These are phyloP conservation scores for Poeciliopsis presidionis DNA, from an alignment of 2,797 vertebrate genomes.

Conservation along the genomic window DNA sequence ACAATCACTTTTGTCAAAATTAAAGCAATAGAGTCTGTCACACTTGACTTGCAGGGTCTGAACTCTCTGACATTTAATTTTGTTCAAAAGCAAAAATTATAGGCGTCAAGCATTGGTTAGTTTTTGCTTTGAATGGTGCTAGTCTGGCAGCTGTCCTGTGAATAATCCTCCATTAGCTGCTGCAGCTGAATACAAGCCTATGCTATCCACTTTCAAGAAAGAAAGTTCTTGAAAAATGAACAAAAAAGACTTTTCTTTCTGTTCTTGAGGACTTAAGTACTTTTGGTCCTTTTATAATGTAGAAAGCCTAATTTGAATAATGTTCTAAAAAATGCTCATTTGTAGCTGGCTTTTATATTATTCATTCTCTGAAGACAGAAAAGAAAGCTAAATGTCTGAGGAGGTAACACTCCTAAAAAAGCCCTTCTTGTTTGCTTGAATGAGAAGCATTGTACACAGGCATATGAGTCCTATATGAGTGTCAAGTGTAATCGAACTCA, in stretches of 20 bases:
- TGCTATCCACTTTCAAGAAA: conserved; percentile 26
- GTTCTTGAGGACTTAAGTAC: conserved; percentile 27
- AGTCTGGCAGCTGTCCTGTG: conserved; percentile 18
- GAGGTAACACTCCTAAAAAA: conserved; percentile 24
- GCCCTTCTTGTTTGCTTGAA: conserved; percentile 9
- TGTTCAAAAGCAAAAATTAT: conserved; percentile 6
- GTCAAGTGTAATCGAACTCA: conserved; percentile 17
- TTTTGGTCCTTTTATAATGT: conserved; percentile 54
- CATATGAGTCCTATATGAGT: conserved; percentile 16
- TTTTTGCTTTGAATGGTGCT: conserved; percentile 8
- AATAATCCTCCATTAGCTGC: conserved; percentile 23
- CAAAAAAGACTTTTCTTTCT: conserved; percentile 46
- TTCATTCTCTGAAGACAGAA: conserved; percentile 32
- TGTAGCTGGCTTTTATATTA: conserved; percentile 51
- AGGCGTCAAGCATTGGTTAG: not conserved
- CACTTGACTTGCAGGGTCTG: not conserved
- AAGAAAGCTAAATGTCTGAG: conserved; percentile 26
- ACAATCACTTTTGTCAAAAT: not conserved
- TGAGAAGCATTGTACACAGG: conserved; percentile 21
- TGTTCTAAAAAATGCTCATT: conserved; percentile 59
- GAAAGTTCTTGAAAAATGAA: conserved; percentile 40
- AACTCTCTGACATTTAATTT: not conserved
- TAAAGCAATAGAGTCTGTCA: not conserved
- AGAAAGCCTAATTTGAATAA: conserved; percentile 75
- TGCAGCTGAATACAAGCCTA: conserved; percentile 24